A percentile compares a stretch with the other conserved stretches of the same genome.
Evolutionary conservation across 2,888 invertebrate genomes (phyloP).

Genomic region (Ophioninae sp.): DNA sequence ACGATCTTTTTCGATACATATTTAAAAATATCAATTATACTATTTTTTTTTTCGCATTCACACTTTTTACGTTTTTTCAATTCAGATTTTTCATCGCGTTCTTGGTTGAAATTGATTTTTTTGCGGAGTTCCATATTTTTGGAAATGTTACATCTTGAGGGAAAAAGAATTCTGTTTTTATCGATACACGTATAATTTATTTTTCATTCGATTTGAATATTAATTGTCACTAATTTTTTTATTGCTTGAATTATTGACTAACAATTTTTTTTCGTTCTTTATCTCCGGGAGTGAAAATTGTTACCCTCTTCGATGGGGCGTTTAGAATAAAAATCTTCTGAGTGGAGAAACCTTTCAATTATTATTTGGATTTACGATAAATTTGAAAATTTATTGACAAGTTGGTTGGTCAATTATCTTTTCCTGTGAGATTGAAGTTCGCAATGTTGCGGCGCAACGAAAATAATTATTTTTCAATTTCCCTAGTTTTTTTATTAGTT

Average conservation of each 20-base stretch:
- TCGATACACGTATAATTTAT: neutral
- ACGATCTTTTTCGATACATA: conserved; percentile 50
- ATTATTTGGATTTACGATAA: no score
- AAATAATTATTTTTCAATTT: no score
- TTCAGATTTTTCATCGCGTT: neutral
- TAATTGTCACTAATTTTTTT: no score
- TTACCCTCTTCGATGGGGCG: no score
- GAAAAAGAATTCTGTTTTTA: neutral
- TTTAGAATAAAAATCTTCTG: no score
- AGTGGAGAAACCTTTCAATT: neutral
- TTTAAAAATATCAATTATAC: neutral
- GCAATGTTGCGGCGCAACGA: no score
- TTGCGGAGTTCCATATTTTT: neutral
- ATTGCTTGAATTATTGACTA: no score
- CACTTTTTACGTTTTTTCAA: neutral
- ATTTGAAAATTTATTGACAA: neutral
- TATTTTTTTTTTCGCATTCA: conserved; percentile 13
- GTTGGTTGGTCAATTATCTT: neutral
- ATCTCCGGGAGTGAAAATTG: no score
- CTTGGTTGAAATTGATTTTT: neutral
- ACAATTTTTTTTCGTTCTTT: no score
- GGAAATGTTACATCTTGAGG: conserved; percentile 3
- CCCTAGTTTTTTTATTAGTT: no score
- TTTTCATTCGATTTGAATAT: no score
- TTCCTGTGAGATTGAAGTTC: no score